Evolutionary conservation across 2,797 vertebrate genomes (phyloP), one percentile per base, ranked within the genome.

Genomic region (Hafferia zeledoni): DNA sequence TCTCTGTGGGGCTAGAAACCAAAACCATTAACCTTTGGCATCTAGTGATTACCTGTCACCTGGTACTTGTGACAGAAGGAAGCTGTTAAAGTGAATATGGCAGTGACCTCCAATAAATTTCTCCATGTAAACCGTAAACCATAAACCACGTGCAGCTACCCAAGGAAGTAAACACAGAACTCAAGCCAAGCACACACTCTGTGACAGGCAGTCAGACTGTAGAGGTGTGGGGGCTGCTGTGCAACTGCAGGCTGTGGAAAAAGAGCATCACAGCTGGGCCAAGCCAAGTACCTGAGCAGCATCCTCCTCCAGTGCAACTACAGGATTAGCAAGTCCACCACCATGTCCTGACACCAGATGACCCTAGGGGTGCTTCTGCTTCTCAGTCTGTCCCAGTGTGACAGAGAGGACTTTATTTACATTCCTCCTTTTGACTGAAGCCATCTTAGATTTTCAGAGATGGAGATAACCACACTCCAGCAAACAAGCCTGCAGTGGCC

Each of bases 121-220:
- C 55, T 61, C 39, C 49, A 33, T 0, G 0, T 53, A 33, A 72
- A 52, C 55, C 9, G 5, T 27, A 37, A 85, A 13, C 16, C 14
- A 39, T 39, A n/a, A n/a, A n/a, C n/a, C 39, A 67, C 0, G 0
- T 7, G 49, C 72, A 86, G 43, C 41, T 69, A 20, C 28, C 13
- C 39, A 22, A 63, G 33, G n/a, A 55, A 55, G 35, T 3, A 43
- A 63, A 63, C 1, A 20, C 14, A 69, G 23, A 60, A 30, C 23
- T 46, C n/a, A 4, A 41, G 18, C 3, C 18, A 72, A 16, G 28
- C 13, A 6, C 0, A 30, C 0, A 0, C 1, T 10, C 31, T 3
- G 6, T 6, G 53, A 25, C 6, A 17, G 33, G 28, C 15, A 7
- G 30, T 0, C 4, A 37, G 31, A 47, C 47, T 57, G 43, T 1